These are phyloP conservation scores for Cartodere bifasciata DNA, from an alignment of 2,888 invertebrate species.

Conservation along the genomic window DNA sequence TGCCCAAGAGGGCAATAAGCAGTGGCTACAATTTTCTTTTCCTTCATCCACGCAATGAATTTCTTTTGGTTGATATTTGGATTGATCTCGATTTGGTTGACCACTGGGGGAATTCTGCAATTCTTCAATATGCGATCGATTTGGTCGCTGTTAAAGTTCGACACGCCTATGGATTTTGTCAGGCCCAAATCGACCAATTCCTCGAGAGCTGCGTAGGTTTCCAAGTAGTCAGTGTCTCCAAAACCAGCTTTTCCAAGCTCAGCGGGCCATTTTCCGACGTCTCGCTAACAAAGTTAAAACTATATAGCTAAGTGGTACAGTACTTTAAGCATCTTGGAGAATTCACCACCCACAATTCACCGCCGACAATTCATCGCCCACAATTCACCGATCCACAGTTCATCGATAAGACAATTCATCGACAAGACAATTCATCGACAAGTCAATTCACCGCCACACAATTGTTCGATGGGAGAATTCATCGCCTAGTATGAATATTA, in stretches of 20 bases:
- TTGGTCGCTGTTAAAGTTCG: slow-evolving; percentile 65
- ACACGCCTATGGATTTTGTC: slow-evolving; percentile 55
- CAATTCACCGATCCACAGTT: too few species aligned
- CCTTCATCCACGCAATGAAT: slow-evolving; percentile 53
- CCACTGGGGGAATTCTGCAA: slow-evolving; percentile 14
- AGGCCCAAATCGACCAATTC: slow-evolving; percentile 47
- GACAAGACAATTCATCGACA: too few species aligned
- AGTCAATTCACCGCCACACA: too few species aligned
- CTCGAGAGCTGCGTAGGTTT: slow-evolving; percentile 60
- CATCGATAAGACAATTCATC: too few species aligned
- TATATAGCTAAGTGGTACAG: too few species aligned
- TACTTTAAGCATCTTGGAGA: too few species aligned
- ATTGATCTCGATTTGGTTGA: slow-evolving; percentile 49
- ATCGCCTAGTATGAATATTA: too few species aligned
- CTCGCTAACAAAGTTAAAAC: too few species aligned
- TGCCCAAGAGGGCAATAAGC: slow-evolving; percentile 66
- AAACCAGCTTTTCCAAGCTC: slow-evolving; percentile 33
- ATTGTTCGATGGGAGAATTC: too few species aligned
- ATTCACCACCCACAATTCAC: too few species aligned
- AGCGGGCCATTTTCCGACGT: slow-evolving; percentile 38
- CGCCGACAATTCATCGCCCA: too few species aligned
- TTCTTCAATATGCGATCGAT: slow-evolving; percentile 34
- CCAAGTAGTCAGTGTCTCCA: slow-evolving; percentile 52
- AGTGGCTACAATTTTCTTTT: slow-evolving; percentile 48
- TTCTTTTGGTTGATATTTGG: slow-evolving; percentile 59